Evolutionary conservation across 2,113 vertebrate genomes (phyloP).

Genomic region (Pedetes capensis): DNA sequence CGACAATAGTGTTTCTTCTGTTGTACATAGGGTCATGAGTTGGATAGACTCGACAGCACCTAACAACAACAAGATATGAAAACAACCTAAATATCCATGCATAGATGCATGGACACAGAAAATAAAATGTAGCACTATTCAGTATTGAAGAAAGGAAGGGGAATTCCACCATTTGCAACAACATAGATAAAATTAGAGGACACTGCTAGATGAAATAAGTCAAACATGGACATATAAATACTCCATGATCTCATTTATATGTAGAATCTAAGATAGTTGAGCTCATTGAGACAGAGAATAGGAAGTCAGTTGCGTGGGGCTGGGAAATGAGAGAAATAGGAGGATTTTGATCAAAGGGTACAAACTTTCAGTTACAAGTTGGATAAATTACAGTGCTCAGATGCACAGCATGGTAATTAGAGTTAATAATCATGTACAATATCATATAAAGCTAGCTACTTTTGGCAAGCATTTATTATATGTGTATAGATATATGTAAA

Average conservation of each 20-base stretch:
- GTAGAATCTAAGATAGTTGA: neutral
- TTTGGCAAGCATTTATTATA: no score
- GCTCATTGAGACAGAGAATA: neutral
- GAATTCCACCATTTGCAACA: neutral
- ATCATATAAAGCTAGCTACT: neutral
- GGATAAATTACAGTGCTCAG: neutral
- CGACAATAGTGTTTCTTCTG: no score
- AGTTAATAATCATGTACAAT: neutral
- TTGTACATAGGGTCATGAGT: no score
- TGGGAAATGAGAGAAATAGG: neutral
- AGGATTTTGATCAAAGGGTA: neutral
- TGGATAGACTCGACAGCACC: no score
- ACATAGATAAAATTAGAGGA: neutral
- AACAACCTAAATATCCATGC: neutral
- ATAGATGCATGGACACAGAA: neutral
- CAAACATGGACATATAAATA: neutral
- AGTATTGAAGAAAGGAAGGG: neutral
- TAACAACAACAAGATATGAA: neutral
- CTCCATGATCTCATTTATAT: neutral
- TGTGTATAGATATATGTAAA: no score
- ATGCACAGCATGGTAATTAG: neutral
- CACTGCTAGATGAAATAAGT: neutral
- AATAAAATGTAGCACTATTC: neutral
- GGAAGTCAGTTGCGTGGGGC: neutral
- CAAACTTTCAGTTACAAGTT: neutral